Evolutionary conservation across 2,113 vertebrate genomes (phyloP).

Genomic region (Daubentonia madagascariensis): DNA sequence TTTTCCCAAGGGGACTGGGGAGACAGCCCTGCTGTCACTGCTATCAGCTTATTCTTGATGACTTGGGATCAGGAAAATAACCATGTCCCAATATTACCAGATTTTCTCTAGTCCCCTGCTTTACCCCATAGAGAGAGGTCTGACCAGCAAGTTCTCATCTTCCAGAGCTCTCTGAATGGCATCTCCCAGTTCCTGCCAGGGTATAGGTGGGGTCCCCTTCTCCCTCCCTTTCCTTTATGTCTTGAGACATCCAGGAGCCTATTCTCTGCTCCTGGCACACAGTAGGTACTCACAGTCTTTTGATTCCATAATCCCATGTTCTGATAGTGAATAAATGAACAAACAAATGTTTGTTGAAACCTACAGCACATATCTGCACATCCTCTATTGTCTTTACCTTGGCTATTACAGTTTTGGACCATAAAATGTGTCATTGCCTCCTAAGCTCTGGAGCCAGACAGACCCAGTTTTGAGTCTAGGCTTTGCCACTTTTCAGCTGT

Average conservation of each 20-base stretch:
- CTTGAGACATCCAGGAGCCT: neutral
- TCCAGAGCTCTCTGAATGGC: neutral
- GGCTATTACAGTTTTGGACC: neutral
- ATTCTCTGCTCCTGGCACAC: neutral
- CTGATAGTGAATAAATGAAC: neutral
- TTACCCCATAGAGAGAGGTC: neutral
- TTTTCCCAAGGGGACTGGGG: neutral
- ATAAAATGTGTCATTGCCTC: neutral
- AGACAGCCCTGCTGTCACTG: neutral
- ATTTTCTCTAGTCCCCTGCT: neutral
- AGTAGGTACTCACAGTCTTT: neutral
- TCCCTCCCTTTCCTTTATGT: neutral
- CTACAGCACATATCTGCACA: neutral
- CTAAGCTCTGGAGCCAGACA: neutral
- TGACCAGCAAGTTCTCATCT: neutral
- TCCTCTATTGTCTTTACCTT: neutral
- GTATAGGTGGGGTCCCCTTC: neutral
- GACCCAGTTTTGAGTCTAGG: neutral
- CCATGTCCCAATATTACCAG: neutral
- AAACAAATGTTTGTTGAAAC: neutral
- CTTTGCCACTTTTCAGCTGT: neutral
- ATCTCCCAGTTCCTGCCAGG: neutral
- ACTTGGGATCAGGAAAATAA: neutral
- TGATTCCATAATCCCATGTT: neutral
- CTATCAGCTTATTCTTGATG: neutral